Base-by-base conservation (phyloP, 2,113 vertebrate species). In the Seriola quinqueradiata region DNA sequence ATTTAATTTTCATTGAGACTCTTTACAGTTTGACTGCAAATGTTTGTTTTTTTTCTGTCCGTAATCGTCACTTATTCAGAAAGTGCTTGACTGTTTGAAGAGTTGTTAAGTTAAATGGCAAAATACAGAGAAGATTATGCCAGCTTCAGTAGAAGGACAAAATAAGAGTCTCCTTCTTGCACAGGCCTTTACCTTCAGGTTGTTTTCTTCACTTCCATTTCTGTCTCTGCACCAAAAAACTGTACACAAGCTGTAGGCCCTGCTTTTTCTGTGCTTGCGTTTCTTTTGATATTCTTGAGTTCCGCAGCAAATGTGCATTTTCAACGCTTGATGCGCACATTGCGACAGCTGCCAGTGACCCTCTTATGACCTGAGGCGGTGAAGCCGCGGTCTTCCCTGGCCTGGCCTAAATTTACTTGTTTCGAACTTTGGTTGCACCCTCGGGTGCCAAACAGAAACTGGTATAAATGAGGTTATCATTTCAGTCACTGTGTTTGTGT, bases 371-470 rank as follows among this genome's bases (percentile, higher is more conserved):
- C 82, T 36, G 13, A 34, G 54, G 28, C 58, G 3, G 34, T 55
- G 59, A 54, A 81, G 64, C 69, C 32, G n/a, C 3, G 36, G 75
- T 87, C 81, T 91, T 86, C 64, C n/a, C 75, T 77, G 85, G 58
- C 88, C 63, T 89, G 88, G 75, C 90, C 88, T 90, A 66, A 80
- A 92, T 90, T 83, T 90, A 57, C 80, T 81, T 59, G 38, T 75
- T 90, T 28, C 64, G 73, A 90, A 85, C 71, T 72, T 70, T 21
- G 77, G 77, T 77, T 77, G 57, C 42, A 12, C 82, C 75, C 69
- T 28, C 1, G 11, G 84, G 85, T 87, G 40, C 13, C 69, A 64
- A 60, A 68, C 55, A 84, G 65, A 77, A 76, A 77, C 73, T 70
- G 82, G 81, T 85, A 71, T 81, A 88, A 90, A 86, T 76, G 69